Evolutionary conservation across 2,797 vertebrate species (phyloP).

Genomic region (Muscicapa striata): DNA sequence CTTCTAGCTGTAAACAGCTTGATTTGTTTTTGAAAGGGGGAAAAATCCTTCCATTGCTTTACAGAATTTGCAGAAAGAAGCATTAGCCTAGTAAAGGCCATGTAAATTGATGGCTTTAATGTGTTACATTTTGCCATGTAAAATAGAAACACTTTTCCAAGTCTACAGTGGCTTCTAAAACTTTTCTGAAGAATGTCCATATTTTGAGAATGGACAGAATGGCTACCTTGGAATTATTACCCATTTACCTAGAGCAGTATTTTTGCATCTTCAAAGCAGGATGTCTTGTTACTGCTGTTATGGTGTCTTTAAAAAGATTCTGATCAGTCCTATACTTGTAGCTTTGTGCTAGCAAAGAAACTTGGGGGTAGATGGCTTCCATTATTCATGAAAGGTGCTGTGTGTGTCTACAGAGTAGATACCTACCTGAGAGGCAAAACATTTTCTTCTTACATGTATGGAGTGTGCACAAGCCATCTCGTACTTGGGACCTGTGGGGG

Average conservation of each 20-base stretch:
- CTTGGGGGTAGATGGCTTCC: not conserved
- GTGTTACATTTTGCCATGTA: not conserved
- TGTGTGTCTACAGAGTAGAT: not conserved
- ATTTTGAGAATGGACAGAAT: not conserved
- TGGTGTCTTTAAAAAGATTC: not conserved
- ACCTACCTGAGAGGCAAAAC: not conserved
- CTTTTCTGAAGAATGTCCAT: not conserved
- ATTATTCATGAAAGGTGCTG: not conserved
- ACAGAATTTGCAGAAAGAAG: not conserved
- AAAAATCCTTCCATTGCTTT: not conserved
- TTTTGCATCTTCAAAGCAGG: not conserved
- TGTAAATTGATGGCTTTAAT: not conserved
- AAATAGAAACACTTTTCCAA: not conserved
- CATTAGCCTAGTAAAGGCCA: not conserved
- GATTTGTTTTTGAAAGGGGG: not conserved
- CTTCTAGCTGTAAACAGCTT: not conserved
- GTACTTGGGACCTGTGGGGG: not conserved
- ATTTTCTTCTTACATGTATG: fast-evolving
- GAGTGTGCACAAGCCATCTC: not conserved
- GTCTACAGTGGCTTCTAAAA: not conserved
- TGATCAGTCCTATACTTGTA: not conserved
- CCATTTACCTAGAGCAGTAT: not conserved
- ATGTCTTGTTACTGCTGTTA: not conserved
- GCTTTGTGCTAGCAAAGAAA: not conserved
- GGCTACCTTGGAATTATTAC: not conserved